Base-by-base conservation (phyloP, 2,113 vertebrate species). In the Euleptes europaea region DNA sequence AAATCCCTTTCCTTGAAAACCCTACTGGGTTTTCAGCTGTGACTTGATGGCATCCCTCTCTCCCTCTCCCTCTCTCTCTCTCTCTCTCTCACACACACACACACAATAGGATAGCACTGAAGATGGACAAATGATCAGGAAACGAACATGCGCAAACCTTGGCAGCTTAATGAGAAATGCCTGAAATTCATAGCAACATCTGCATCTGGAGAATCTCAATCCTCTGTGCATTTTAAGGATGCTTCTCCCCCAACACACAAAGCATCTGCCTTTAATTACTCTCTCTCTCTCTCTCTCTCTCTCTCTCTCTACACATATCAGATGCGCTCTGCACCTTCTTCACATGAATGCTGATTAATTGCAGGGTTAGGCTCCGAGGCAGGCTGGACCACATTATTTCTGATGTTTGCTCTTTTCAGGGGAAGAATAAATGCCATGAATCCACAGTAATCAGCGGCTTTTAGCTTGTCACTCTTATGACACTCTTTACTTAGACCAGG, bases 321-420 rank as follows among this genome's bases (percentile, higher is more conserved):
- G 94, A 91, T 94, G 92, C 86, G 92, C 84, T 35, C 79, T 92
- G 90, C 90, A 88, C 78, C 89, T 91, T 83, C 91, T 91, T 90
- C 91, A 92, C 92, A 91, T 94, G 92, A 92, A 88, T 90, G 92
- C 93, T 94, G 95, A 96, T 94, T 95, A 96, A 96, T 95, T 96
- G 94, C 94, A 94, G 94, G 94, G 92, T 95, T 93, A 95, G 94
- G 88, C 88, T 90, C 92, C 84, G 28, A 92, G 94, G 92, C 93
- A 92, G 93, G 92, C 94, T 92, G 93, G 93, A 92, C 94, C 91
- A 89, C 92, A 88, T 95, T 93, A 95, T 94, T 94, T 95, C 95
- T 94, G 94, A 93, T 84, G 93, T 94, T 94, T 95, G 90, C 93
- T 94, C 93, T 94, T 95, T 95, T 94, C 93, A 87, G 91, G 73